Evolutionary conservation across 30 jellyfish, hydroid and myxozoan species (phyloP), one percentile per base, ranked within the genome.

Genomic region (Mastigias papua): DNA sequence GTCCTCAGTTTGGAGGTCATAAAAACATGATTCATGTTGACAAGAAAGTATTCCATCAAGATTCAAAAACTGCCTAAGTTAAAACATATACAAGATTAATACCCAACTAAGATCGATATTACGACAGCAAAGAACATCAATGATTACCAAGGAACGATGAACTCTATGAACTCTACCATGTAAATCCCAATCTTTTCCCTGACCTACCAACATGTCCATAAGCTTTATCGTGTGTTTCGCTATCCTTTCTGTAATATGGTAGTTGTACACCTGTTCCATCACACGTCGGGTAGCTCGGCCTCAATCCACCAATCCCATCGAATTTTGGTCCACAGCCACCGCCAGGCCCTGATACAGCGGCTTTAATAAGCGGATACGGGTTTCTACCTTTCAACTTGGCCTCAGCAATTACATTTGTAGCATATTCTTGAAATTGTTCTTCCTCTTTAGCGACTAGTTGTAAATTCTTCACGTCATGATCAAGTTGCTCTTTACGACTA

Each of bases 261-360:
- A 95, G 85, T 78, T 95, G 99, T 15, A 90, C 98, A 17, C 98
- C 99, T 22, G 98, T 95, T 0, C 96, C 98, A 81, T 95, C 99
- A 54, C 97, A 67, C 3, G 91, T 95, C 1, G 95, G 96, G 70
- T 90, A 95, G 86, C 99, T 95, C 26, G 99, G 99, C 76, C 99
- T 90, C 34, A 95, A 70, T 1, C 99, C 99, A 23, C 97, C 97
- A 15, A 90, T 90, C 31, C 98, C 98, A 16, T 90, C 98, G 67
- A 95, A 95, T 72, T 95, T 95, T 21, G 99, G 99, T 11, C 99
- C 99, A 22, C 93, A 31, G 8, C 99, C 99, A 17, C 99, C 99
- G 9, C 99, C 99, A 17, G 99, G 97, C 11, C 99, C 99, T 67
- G 96, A 96, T 28, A 80, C 79, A 2, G 97, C 97, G 1, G 96